Evolutionary conservation across 2,113 vertebrate species (phyloP), one percentile per base, ranked within the genome.

Genomic region (Cariama cristata): DNA sequence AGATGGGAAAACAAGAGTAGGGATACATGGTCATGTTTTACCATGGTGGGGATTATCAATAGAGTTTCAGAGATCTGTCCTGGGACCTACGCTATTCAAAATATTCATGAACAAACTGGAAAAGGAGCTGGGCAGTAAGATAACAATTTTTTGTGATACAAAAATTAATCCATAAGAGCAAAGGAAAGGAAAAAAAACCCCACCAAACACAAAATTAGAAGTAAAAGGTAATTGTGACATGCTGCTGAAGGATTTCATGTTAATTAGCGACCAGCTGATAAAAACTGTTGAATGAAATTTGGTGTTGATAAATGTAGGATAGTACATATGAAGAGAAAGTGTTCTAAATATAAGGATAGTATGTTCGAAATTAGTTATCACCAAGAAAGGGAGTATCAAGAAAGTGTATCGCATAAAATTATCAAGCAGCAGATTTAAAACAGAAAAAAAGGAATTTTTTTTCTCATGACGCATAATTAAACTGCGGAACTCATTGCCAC

Each of bases 401-500:
- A 47, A 81, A 79, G 5, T 4, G 2, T 80, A 53, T 45, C 4
- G 6, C 23, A 62, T 50, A 67, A 84, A 80, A 81, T 63, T 66
- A 66, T 55, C 42, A 67, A 74, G 17, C 44, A 50, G 13, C 11
- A 55, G 17, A 63, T 94, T 91, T 55, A 71, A 92, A 90, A 33
- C 17, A 58, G 75, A 27, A 44, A 53, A 28, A 58, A 33, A 24
- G 38, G 15, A 87, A 58, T 38, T 27, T 35, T 67, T 86, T 93
- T 79, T 42, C 26, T 60, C 60, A 35, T 66, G 59, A 50, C 4
- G 4, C 66, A 21, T 92, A 66, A 86, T 91, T 87, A 86, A 90
- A 82, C 81, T 93, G 84, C 3, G 27, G 84, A 94, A 82, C 92
- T 96, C 87, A 79, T 82, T 95, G 90, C 93, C 96, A 97, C 92